Evolutionary conservation across 2,113 vertebrate species (phyloP), one percentile per base, ranked within the genome.

Genomic region (Protobothrops mucrosquamatus): DNA sequence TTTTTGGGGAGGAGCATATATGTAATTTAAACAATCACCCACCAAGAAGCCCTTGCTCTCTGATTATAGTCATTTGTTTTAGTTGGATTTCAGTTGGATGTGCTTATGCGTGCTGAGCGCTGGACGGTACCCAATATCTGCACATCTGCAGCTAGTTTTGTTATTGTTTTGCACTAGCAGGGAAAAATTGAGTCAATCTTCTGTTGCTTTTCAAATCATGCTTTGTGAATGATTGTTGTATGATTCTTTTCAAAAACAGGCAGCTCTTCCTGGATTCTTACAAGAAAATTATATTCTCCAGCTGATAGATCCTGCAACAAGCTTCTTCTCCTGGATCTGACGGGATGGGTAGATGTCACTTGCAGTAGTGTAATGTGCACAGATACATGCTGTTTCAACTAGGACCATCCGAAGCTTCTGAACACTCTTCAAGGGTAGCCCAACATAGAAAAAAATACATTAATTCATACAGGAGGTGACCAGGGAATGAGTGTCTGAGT

Each of bases 121-220:
- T 93, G 92, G 88, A 93, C 43, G 29, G 24, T 54, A 55, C 56
- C 48, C 81, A 93, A 61, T 87, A 89, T 93, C 89, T 81, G 91
- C 96, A 94, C 97, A 97, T 97, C 96, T 98, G 97, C 92, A 97
- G 93, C 94, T 0, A 18, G 94, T 97, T 98, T 90, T 93, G 55
- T 61, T 90, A 89, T 93, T 92, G 91, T 92, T 98, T 96, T 94
- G 89, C 43, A 54, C 55, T 93, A 86, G 88, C 61, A 29, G 34
- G 94, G 94, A 95, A 96, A 95, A 96, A 93, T 91, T 93, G 94
- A 94, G 91, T 94, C 0, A 54, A 92, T 61, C 94, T 96, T 97
- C 95, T 92, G 93, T 95, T 97, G 94, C 87, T 74, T 91, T 93
- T 89, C 0, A 1, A 95, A 93, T 92, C 87, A 61, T 91, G 88